Percentiles rank a stretch among this genome's conserved stretches.
These are phyloP conservation scores for Apamea monoglypha DNA, from an alignment of 2,888 invertebrate species.

Conservation along the genomic window DNA sequence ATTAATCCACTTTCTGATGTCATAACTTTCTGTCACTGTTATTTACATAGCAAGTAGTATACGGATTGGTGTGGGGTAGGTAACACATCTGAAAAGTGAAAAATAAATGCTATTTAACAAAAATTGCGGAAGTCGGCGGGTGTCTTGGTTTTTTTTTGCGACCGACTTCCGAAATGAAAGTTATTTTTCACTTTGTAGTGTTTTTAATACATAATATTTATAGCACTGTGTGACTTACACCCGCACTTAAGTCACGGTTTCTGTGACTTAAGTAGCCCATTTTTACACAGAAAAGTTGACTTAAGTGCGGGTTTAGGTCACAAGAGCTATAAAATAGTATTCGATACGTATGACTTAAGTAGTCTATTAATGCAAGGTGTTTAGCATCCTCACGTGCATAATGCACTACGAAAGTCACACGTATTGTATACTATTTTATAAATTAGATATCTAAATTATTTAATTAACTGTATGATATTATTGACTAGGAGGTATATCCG, in stretches of 20 bases:
- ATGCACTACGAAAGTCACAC: not conserved
- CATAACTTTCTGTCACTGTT: not conserved
- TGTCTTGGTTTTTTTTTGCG: not conserved
- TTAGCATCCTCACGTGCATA: no score
- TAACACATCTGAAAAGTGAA: not conserved
- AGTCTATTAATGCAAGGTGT: not conserved
- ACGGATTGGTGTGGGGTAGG: not conserved
- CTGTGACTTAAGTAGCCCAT: no score
- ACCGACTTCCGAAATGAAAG: not conserved
- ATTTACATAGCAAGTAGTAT: not conserved
- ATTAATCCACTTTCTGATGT: constrained; percentile 11
- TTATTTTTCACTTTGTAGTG: constrained; percentile 3
- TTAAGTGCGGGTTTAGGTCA: not conserved
- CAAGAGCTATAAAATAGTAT: not conserved
- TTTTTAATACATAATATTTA: not conserved
- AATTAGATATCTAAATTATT: not conserved
- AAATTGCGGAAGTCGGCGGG: not conserved
- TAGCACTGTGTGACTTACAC: not conserved
- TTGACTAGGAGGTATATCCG: constrained; percentile 91
- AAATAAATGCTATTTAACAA: not conserved
- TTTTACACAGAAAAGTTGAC: no score
- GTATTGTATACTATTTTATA: not conserved
- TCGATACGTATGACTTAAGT: not conserved
- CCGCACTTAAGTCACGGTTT: not conserved
- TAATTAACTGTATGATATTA: not conserved